Evolutionary conservation across 2,113 vertebrate species (phyloP).

Genomic region (Barbus barbus): DNA sequence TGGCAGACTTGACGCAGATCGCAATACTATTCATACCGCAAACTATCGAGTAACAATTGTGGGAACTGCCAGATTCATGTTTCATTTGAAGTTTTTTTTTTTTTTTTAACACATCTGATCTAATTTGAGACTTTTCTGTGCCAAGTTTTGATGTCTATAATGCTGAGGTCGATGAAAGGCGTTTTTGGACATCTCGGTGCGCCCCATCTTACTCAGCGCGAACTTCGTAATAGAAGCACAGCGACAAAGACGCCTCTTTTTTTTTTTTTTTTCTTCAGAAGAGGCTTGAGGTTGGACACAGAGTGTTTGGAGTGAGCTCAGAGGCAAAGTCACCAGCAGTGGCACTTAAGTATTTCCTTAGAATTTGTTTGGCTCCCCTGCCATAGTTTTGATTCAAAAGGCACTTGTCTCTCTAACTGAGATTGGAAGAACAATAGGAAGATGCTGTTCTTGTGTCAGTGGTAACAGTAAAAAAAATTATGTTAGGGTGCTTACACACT

Average conservation of each 20-base stretch:
- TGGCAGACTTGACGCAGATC: not conserved
- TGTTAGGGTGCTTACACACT: conserved; percentile 10
- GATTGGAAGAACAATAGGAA: not conserved
- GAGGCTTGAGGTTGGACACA: conserved; percentile 40
- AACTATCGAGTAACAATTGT: conserved; percentile 29
- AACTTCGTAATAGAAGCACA: conserved; percentile 68
- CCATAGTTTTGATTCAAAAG: not conserved
- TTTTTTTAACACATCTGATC: not conserved
- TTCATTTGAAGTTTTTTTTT: not conserved
- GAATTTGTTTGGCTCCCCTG: conserved; percentile 34
- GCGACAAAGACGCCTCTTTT: conserved; percentile 53
- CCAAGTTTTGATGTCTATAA: conserved; percentile 27
- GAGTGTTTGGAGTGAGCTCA: conserved; percentile 48
- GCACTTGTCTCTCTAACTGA: not conserved
- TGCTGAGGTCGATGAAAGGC: not conserved
- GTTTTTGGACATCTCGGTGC: conserved; percentile 50
- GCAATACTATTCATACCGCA: conserved; percentile 36
- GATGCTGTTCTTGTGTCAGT: conserved; percentile 18
- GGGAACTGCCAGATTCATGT: conserved; percentile 7
- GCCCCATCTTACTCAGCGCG: conserved; percentile 37
- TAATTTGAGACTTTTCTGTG: conserved; percentile 1
- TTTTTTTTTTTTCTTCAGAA: conserved; percentile 27
- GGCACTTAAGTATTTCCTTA: conserved; percentile 51
- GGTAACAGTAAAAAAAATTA: conserved; percentile 24
- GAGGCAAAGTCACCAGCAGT: conserved; percentile 65